A percentile compares a stretch with the other conserved stretches of the same genome.
Evolutionary conservation across 2,797 vertebrate species (phyloP).

Genomic region (Chelon auratus): DNA sequence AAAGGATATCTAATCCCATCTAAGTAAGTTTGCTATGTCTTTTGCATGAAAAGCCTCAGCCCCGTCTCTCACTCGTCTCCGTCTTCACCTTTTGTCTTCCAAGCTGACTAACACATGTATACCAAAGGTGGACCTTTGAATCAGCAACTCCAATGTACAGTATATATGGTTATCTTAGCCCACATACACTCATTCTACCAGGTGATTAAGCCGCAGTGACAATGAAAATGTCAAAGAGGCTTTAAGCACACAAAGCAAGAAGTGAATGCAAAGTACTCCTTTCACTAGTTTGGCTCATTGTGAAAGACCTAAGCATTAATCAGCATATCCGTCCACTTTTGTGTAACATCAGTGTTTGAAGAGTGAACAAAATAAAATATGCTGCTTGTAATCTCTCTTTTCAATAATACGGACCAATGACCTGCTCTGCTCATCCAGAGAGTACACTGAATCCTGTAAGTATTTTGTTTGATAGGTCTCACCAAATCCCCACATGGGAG

Average conservation of each 20-base stretch:
- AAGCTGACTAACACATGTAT: constrained; percentile 50
- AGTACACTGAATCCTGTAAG: constrained; percentile 72
- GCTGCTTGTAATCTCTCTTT: constrained; percentile 75
- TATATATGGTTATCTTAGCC: constrained; percentile 32
- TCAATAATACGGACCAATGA: constrained; percentile 67
- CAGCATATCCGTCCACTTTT: constrained; percentile 68
- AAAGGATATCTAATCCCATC: constrained; percentile 15
- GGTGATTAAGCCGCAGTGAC: constrained; percentile 64
- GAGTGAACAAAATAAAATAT: constrained; percentile 78
- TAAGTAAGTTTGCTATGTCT: constrained; percentile 43
- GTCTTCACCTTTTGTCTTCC: constrained; percentile 69
- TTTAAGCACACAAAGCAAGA: constrained; percentile 66
- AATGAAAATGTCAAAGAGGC: constrained; percentile 66
- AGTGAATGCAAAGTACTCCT: constrained; percentile 63
- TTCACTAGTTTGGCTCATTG: constrained; percentile 71
- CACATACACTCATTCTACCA: constrained; percentile 40
- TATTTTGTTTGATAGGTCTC: constrained; percentile 78
- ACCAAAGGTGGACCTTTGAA: constrained; percentile 57
- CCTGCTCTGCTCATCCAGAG: constrained; percentile 47
- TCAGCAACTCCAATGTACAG: constrained; percentile 21
- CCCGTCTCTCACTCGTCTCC: constrained; percentile 45
- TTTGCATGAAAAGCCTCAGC: constrained; percentile 36
- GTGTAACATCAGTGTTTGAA: constrained; percentile 63
- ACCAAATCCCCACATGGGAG: constrained; percentile 80
- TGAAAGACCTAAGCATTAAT: constrained; percentile 67